Base-by-base conservation (phyloP, 2,113 vertebrate genomes). In the Triplophysa tibetana region DNA sequence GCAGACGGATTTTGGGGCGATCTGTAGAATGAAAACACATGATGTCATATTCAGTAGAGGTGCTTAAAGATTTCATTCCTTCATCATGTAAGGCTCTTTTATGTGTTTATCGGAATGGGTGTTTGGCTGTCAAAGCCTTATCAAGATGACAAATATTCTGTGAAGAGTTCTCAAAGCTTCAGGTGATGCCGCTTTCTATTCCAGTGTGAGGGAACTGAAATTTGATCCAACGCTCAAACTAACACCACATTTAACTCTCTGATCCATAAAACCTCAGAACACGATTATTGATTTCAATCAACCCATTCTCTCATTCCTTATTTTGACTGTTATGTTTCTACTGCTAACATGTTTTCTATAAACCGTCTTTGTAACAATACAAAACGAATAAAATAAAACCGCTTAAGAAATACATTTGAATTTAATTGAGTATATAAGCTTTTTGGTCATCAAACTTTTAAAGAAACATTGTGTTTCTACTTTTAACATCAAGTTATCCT, bases 1-100 rank as follows among this genome's bases (percentile, higher is more conserved):
- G 97, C 83, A 98, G 85, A 3, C 93, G 96, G 85, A 99, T 95
- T 86, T 94, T 98, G 0, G 98, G 98, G 4, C 93, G 92, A 86
- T 97, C 98, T 99, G 82, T 0, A 21, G 26, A 21, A 45, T 1
- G 56, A 24, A 68, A 77, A 64, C 19, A 45, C 16, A 45, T 11
- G 43, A 45, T 11, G 11, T 45, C 11, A 45, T 45, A 45, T 45
- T 33, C 33, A 33, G 4, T 29, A 29, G 26, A 43, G 8, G 43
- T 45, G 2, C n/a, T 8, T 21, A 21, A 50, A 70, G 14, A 4
- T 52, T 17, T 16, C 5, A 54, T 54, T 54, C 16, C 3, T 54
- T 54, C 5, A 54, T 54, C 50, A 54, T 17, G 14, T 16, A 17
- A 17, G 17, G 17, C 3, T 54, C 14, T 4, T 54, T 17, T 4